A percentile compares a stretch with the other conserved stretches of the same genome.
Evolutionary conservation across 2,888 invertebrate genomes (phyloP).

Genomic region (Lacanobia wlatinum): DNA sequence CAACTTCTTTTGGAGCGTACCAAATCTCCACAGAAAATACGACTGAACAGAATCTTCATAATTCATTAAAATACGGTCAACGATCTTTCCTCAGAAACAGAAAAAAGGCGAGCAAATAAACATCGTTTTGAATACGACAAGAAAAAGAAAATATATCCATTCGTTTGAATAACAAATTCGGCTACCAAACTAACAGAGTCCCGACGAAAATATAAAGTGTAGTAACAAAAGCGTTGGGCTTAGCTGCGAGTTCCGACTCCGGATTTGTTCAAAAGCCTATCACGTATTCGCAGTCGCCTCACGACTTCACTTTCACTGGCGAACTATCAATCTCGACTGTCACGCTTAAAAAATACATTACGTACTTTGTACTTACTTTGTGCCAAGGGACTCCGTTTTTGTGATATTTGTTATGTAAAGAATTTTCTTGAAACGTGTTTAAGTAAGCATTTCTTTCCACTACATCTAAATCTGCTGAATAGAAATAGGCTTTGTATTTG

Average conservation of each 20-base stretch:
- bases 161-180: conserved; percentile 68
- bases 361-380: conserved; percentile 65
- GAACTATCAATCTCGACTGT: conserved; percentile 80
- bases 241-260: conserved; percentile 64
- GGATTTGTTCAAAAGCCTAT: conserved; percentile 72
- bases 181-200: conserved; percentile 49
- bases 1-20: conserved; percentile 27
- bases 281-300: conserved; percentile 74
- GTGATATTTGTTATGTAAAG: conserved; percentile 55
- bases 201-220: conserved; percentile 58
- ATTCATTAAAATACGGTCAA: conserved; percentile 71
- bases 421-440: conserved; percentile 45
- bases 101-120: conserved; percentile 66
- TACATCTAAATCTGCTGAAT: conserved; percentile 28
- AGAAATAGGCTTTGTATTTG: conserved; percentile 20
- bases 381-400: conserved; percentile 65
- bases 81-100: conserved; percentile 67
- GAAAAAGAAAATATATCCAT: conserved; percentile 55
- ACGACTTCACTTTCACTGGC: conserved; percentile 84
- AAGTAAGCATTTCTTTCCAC: conserved; percentile 33
- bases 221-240: conserved; percentile 53
- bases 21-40: conserved; percentile 59
- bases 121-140: conserved; percentile 62
- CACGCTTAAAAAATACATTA: conserved; percentile 77
- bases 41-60: conserved; percentile 62